Evolutionary conservation across 37 sponge, comb jelly and placozoan genomes (phyloP), one percentile per base, ranked within the genome.

Genomic region (Agelas oroides): DNA sequence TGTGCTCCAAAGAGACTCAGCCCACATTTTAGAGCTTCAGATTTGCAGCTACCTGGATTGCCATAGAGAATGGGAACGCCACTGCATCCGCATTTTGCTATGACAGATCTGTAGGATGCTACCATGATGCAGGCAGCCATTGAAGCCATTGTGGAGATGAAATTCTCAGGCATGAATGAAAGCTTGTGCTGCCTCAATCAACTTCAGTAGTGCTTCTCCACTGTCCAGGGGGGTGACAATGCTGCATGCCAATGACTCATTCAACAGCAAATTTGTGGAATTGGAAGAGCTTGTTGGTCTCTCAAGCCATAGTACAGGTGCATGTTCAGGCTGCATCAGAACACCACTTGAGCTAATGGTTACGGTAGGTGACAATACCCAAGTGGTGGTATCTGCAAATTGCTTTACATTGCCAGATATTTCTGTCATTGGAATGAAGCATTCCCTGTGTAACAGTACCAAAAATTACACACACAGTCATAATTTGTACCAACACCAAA

Each of bases 151-250:
- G 35, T 1, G 6, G 69, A 11, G 20, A 33, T 27, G 34, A 33
- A 68, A 68, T 68, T 68, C 20, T 68, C 34, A 68, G 69, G 69
- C 34, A 68, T 24, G 69, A 24, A 68, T 68, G 31, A 28, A 68
- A 5, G 34, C 69, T 18, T 32, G 19, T 24, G 28, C 34, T 34
- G 69, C 35, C 35, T 19, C 5, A 18, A 19, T 30, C 23, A 33
- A 12, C 1, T 68, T 32, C 20, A 34, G 5, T 5, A 68, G 69
- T 68, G 69, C 34, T 31, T 27, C 31, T 68, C 69, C 35, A 68
- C 28, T 31, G 28, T 28, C 34, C 6, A 28, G 28, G 5, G 69
- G 69, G 6, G 69, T 68, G 20, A 20, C 35, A 32, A 68, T 68
- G 31, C 30, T 33, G 69, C 69, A 68, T 32, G 23, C 46, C 8